phyloP scores from a whole-genome alignment of 2,888 invertebrate species.

The Chironomus tentans region DNA sequence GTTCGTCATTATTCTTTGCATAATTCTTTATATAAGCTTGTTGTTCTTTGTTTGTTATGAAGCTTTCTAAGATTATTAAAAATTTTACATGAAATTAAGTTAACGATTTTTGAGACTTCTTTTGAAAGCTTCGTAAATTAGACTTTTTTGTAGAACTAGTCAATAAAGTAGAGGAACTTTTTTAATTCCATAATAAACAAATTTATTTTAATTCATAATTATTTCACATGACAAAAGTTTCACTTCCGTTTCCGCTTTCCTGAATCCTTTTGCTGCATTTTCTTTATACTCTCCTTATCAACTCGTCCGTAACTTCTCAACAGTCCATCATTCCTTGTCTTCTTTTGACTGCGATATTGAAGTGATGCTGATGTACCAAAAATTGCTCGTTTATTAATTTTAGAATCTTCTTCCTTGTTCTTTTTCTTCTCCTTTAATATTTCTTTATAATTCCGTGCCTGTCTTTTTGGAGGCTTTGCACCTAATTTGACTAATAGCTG shows the following conservation, averaged over 20 bases:
- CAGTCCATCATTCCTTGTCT: not conserved
- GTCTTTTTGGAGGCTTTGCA: conserved; percentile 66
- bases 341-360: conserved; percentile 12
- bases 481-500: conserved; percentile 71
- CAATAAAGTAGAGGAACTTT: no score
- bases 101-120: no score
- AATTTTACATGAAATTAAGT: no score
- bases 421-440: conserved; percentile 52
- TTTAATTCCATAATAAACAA: no score
- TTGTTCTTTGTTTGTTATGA: no score
- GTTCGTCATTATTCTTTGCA: no score
- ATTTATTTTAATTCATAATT: no score
- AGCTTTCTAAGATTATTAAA: no score
- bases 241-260: not conserved
- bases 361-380: conserved; percentile 17
- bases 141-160: no score
- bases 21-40: no score
- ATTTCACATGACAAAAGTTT: no score
- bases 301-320: conserved; percentile 19
- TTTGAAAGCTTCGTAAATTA: no score
- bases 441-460: conserved; percentile 63
- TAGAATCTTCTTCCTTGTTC: conserved; percentile 44
- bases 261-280: not conserved
- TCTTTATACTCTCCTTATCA: not conserved
- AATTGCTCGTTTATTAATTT: conserved; percentile 32